phyloP scores from a whole-genome alignment of 2,888 invertebrate species.

The Micoletzkya japonica region DNA sequence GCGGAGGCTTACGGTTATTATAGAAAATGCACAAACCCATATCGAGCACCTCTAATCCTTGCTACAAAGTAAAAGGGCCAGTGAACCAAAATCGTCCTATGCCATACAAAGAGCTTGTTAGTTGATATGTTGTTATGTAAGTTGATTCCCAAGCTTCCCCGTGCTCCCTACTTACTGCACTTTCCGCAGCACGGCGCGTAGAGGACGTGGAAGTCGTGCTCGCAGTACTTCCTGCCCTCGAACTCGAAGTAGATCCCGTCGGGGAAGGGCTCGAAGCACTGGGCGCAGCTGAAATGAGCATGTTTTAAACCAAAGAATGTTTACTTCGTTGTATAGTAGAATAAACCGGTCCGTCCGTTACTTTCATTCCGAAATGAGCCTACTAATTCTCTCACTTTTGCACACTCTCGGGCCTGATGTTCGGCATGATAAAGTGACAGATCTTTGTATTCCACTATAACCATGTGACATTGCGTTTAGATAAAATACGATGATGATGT shows the following conservation, averaged over 20 bases:
- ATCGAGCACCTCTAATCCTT: conserved; percentile 22
- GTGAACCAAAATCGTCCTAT: too few relatives aligned
- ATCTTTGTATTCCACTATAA: too few relatives aligned
- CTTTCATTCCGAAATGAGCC: background rate
- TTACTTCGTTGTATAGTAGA: too few relatives aligned
- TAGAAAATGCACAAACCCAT: background rate
- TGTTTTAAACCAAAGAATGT: background rate
- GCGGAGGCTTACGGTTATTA: background rate
- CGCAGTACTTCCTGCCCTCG: conserved; percentile 94
- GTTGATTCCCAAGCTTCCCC: too few relatives aligned
- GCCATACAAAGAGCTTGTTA: too few relatives aligned
- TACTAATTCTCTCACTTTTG: too few relatives aligned
- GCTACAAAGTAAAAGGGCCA: conserved; percentile 19
- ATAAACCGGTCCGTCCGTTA: background rate
- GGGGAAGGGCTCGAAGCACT: conserved; percentile 95
- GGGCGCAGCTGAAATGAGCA: conserved; percentile 78
- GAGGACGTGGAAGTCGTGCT: conserved; percentile 95
- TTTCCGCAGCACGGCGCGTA: conserved; percentile 84
- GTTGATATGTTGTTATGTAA: background rate
- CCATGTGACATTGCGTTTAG: too few relatives aligned
- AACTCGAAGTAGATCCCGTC: conserved; percentile 98
- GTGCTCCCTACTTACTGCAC: conserved; percentile 77
- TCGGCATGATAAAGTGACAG: too few relatives aligned
- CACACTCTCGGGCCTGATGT: too few relatives aligned
- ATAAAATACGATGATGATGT: too few relatives aligned